Percentiles rank a stretch among this genome's conserved stretches.
These are phyloP conservation scores for Champsocephalus esox DNA, from an alignment of 2,797 vertebrate genomes.

Conservation along the genomic window DNA sequence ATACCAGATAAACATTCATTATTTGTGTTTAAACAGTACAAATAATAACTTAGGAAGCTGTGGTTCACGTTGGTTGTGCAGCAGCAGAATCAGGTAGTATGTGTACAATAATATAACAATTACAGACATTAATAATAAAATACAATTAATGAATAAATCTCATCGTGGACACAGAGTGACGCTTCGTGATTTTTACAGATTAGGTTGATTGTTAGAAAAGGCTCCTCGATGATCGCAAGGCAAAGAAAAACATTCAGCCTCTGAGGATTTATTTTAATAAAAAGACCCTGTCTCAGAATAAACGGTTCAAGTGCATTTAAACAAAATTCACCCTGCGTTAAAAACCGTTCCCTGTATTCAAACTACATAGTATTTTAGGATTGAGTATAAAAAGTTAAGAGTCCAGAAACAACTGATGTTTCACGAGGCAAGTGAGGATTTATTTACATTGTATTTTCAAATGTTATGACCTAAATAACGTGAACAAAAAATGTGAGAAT, in stretches of 20 bases:
- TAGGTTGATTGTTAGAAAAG: slow-evolving; percentile 57
- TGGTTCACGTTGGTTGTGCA: slow-evolving; percentile 58
- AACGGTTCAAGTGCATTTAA: not conserved
- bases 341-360: slow-evolving; percentile 25
- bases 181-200: slow-evolving; percentile 20
- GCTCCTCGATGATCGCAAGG: slow-evolving; percentile 46
- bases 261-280: slow-evolving; percentile 11
- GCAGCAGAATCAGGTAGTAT: slow-evolving; percentile 32
- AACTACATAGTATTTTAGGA: not conserved
- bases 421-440: too few species aligned
- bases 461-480: too few species aligned
- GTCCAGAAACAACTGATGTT: slow-evolving; percentile 3
- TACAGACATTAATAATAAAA: slow-evolving; percentile 21
- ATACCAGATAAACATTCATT: slow-evolving; percentile 37
- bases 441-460: too few species aligned
- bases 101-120: slow-evolving; percentile 25
- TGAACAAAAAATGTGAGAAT: too few species aligned
- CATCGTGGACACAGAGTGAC: slow-evolving; percentile 21
- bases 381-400: not conserved
- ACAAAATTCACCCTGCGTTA: slow-evolving; percentile 26
- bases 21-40: too few species aligned
- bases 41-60: slow-evolving; percentile 5
- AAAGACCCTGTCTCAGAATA: slow-evolving; percentile 38
- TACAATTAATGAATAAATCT: slow-evolving; percentile 24
- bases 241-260: slow-evolving; percentile 40